Evolutionary conservation across 2,888 invertebrate species (phyloP).

Genomic region (Rhagonycha fulva): DNA sequence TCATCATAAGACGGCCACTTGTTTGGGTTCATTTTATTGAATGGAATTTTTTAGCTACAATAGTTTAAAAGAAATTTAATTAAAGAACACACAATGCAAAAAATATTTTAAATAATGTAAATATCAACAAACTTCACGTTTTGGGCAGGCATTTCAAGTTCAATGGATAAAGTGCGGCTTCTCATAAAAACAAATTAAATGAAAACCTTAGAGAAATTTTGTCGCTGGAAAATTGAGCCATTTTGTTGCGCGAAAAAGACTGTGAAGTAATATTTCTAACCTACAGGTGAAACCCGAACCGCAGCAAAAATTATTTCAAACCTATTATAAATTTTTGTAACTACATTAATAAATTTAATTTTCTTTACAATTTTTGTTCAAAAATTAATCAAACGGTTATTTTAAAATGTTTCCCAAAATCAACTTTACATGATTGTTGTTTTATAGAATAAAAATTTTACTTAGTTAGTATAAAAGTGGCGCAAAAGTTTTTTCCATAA

Average conservation of each 20-base stretch:
- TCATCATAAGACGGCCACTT: conserved; percentile 12
- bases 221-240: background rate
- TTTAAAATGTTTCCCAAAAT: background rate
- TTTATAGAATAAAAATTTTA: background rate
- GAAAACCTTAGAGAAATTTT: background rate
- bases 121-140: background rate
- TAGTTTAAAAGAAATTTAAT: background rate
- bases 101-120: background rate
- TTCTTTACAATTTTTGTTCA: too few species aligned
- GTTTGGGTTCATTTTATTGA: conserved; percentile 20
- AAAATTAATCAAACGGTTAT: background rate
- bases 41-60: conserved; percentile 2
- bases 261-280: too few species aligned
- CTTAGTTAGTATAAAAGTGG: background rate
- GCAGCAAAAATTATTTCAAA: too few species aligned
- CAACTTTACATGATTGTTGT: background rate
- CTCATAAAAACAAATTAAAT: background rate
- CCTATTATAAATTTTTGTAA: too few species aligned
- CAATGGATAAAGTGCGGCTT: background rate
- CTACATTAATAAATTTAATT: too few species aligned
- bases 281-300: too few species aligned
- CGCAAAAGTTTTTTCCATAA: background rate
- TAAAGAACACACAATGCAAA: background rate
- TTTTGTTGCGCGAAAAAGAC: too few species aligned
- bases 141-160: background rate